Evolutionary conservation across 2,888 invertebrate species (phyloP).

Genomic region (Pterobdella sp.): DNA sequence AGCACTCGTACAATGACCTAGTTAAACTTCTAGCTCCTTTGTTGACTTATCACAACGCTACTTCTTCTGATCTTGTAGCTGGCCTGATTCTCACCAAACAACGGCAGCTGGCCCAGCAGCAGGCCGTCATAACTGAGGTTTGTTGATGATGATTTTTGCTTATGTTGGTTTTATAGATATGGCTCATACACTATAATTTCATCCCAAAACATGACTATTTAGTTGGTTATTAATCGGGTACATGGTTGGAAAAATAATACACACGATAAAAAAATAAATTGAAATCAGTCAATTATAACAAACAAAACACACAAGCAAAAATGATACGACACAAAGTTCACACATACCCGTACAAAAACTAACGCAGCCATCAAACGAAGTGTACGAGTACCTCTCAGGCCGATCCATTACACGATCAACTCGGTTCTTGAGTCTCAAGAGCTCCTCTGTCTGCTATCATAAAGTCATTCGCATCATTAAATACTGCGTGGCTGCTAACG

Average conservation of each 20-base stretch:
- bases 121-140: constrained; percentile 26
- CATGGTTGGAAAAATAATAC: too few species aligned
- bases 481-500: constrained; percentile 7
- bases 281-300: constrained; percentile 3
- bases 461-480: constrained; percentile 25
- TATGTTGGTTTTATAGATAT: neutral
- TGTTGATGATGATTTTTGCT: constrained; percentile 1
- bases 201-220: too few species aligned
- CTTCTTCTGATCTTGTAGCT: constrained; percentile 77
- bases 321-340: too few species aligned
- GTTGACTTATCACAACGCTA: constrained; percentile 68
- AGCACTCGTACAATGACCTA: constrained; percentile 30
- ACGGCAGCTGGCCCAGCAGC: constrained; percentile 38
- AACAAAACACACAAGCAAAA: neutral
- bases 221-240: too few species aligned
- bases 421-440: constrained; percentile 29
- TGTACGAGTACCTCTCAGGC: constrained; percentile 32
- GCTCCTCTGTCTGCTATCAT: constrained; percentile 19
- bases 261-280: too few species aligned
- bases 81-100: constrained; percentile 67
- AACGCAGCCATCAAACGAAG: constrained; percentile 29
- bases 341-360: too few species aligned
- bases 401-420: constrained; percentile 26
- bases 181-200: too few species aligned
- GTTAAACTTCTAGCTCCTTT: constrained; percentile 9